These are phyloP conservation scores for Diglossa cyanea DNA, from an alignment of 2,797 vertebrate species.

Conservation along the genomic window DNA sequence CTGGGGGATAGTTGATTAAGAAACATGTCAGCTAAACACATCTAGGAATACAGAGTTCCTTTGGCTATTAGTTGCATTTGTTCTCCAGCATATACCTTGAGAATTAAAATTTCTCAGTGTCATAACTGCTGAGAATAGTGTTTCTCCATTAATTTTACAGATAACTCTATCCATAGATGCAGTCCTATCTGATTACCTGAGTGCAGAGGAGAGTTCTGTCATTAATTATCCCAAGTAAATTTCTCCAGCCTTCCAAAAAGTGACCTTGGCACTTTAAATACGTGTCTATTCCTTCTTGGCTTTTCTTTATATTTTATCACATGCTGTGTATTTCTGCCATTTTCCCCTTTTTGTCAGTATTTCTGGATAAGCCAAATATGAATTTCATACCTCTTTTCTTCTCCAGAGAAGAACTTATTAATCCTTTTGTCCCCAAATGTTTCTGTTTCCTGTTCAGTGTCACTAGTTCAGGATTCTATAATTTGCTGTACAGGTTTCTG, in stretches of 20 bases:
- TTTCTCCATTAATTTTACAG: background rate
- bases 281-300: background rate
- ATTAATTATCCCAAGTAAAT: background rate
- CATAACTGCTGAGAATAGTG: background rate
- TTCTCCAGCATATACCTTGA: background rate
- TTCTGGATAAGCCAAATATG: background rate
- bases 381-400: background rate
- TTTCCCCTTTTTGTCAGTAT: background rate
- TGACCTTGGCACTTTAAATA: background rate
- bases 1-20: slow-evolving; percentile 23
- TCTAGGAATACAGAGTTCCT: slow-evolving; percentile 27
- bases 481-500: background rate
- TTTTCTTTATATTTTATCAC: background rate
- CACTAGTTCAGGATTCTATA: background rate
- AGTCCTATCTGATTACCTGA: background rate
- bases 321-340: background rate
- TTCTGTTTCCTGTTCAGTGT: background rate
- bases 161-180: background rate
- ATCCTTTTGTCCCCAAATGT: background rate
- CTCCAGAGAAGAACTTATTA: background rate
- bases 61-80: background rate
- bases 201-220: background rate
- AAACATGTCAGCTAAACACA: background rate
- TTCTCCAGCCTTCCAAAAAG: background rate
- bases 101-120: slow-evolving; percentile 19